A percentile compares a stretch with the other conserved stretches of the same genome.
Evolutionary conservation across 2,888 invertebrate species (phyloP).

Genomic region (Lasioglossum oenotherae): DNA sequence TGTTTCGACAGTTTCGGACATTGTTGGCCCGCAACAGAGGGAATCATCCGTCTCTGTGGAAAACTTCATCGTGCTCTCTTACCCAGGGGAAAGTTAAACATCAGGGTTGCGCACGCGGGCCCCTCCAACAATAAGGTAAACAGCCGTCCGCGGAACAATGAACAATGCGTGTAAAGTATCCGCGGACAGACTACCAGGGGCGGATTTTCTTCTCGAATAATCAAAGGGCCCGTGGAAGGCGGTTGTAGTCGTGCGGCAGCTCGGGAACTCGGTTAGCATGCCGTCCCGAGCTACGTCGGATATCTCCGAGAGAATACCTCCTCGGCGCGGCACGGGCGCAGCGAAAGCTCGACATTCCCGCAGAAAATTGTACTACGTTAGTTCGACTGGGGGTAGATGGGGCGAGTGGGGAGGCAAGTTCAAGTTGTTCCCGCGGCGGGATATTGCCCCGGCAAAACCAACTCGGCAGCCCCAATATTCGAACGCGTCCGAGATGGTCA

Average conservation of each 20-base stretch:
- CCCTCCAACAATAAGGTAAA: not conserved
- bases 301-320: constrained; percentile 20
- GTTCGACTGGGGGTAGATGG: not conserved
- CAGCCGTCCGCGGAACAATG: constrained; percentile 15
- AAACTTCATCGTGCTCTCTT: constrained; percentile 6
- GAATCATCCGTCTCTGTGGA: not conserved
- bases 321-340: not conserved
- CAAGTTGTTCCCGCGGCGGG: not conserved
- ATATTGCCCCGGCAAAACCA: constrained; percentile 13
- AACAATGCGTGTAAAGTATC: constrained; percentile 38
- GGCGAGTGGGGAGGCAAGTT: not conserved
- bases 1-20: constrained; percentile 3
- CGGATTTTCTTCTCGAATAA: constrained; percentile 46
- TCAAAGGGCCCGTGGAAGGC: constrained; percentile 21
- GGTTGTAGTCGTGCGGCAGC: constrained; percentile 2
- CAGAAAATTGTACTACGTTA: constrained; percentile 15
- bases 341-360: constrained; percentile 18
- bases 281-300: not conserved
- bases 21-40: not conserved
- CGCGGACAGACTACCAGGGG: not conserved
- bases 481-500: constrained; percentile 7
- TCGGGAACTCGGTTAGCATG: constrained; percentile 25
- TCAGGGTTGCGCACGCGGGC: not conserved
- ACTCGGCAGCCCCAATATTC: not conserved
- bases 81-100: not conserved